These are phyloP conservation scores for Opisthograptis luteolata DNA, from an alignment of 2,888 invertebrate genomes.

Conservation along the genomic window DNA sequence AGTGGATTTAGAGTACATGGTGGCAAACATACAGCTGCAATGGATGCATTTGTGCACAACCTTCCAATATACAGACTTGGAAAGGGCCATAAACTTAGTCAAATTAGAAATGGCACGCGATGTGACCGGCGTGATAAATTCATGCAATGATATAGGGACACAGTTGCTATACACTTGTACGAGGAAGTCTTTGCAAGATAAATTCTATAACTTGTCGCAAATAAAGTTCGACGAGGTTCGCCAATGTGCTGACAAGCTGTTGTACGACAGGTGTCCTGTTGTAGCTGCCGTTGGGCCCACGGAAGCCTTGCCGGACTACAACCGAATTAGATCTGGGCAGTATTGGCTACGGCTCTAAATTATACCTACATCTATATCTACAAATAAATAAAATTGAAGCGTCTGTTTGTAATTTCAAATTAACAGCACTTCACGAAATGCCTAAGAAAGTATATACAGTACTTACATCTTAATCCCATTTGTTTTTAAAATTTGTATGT, in stretches of 20 bases:
- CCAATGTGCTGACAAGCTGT: slow-evolving; percentile 46
- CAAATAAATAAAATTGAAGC: no score
- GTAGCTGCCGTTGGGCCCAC: slow-evolving; percentile 71
- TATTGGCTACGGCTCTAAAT: slow-evolving; percentile 66
- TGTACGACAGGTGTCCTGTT: slow-evolving; percentile 72
- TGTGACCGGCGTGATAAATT: slow-evolving; percentile 51
- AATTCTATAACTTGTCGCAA: background rate
- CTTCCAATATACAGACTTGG: slow-evolving; percentile 49
- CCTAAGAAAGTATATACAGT: no score
- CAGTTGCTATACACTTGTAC: slow-evolving; percentile 57
- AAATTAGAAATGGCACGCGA: slow-evolving; percentile 54
- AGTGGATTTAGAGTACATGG: slow-evolving; percentile 62
- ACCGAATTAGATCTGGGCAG: slow-evolving; percentile 56
- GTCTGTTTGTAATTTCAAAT: no score
- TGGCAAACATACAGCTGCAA: slow-evolving; percentile 58
- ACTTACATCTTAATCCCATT: no score
- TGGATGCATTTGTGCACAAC: slow-evolving; percentile 69
- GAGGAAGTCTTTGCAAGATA: slow-evolving; percentile 42
- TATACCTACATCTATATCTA: no score
- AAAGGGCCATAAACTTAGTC: slow-evolving; percentile 58
- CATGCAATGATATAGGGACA: slow-evolving; percentile 63
- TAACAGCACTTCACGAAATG: no score
- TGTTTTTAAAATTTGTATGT: no score
- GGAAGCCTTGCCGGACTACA: slow-evolving; percentile 71
- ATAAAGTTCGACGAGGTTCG: slow-evolving; percentile 33